Conservation (phyloP, 2,888 invertebrate species). For the Acronicta aceris region DNA sequence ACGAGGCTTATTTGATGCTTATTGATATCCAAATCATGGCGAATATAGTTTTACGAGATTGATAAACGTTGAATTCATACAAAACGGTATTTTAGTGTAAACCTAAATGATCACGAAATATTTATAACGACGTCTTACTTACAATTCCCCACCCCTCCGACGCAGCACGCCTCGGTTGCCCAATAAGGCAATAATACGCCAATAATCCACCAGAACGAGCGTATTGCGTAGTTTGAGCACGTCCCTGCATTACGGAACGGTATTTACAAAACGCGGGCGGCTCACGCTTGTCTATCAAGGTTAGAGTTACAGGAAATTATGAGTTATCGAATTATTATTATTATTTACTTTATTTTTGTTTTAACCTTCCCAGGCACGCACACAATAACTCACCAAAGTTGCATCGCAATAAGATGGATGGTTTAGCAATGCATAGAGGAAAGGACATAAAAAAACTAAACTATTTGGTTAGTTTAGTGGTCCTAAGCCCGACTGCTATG, state of each 20-base stretch:
- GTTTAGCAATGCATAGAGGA: too few relatives aligned
- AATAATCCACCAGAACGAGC: conserved; percentile 40
- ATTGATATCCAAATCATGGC: too few relatives aligned
- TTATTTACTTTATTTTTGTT: too few relatives aligned
- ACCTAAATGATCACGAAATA: conserved; percentile 11
- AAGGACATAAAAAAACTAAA: too few relatives aligned
- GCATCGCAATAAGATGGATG: too few relatives aligned
- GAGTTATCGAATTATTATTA: background rate
- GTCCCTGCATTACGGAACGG: conserved; percentile 45
- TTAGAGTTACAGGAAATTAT: background rate
- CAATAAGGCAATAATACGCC: conserved; percentile 58
- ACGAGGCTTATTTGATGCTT: too few relatives aligned
- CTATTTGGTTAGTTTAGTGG: too few relatives aligned
- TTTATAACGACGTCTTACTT: conserved; percentile 43
- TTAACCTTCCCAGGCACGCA: too few relatives aligned
- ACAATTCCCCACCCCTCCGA: conserved; percentile 45
- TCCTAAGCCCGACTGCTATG: too few relatives aligned
- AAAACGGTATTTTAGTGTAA: background rate
- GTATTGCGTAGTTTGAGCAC: conserved; percentile 50
- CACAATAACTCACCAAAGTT: too few relatives aligned
- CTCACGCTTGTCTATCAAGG: conserved; percentile 46
- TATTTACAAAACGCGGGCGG: conserved; percentile 47
- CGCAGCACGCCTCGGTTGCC: conserved; percentile 36
- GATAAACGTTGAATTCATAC: too few relatives aligned
- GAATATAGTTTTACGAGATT: too few relatives aligned